These are phyloP conservation scores for Antheraea mylitta DNA, from an alignment of 1,140 invertebrate species.

Conservation along the genomic window DNA sequence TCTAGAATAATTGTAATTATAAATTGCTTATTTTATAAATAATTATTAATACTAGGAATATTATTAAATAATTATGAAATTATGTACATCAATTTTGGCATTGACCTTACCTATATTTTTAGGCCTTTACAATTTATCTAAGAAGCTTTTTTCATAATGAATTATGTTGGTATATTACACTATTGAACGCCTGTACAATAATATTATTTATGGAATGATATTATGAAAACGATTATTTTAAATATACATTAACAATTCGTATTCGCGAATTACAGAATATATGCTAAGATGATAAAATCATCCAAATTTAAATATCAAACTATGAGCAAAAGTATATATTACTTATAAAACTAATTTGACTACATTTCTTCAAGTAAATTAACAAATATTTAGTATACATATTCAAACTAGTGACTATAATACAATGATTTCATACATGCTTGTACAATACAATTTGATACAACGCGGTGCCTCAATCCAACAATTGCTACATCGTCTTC, in stretches of 20 bases:
- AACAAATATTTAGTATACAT: background rate
- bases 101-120: background rate
- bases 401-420: background rate
- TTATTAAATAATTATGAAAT: conserved; percentile 1
- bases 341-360: background rate
- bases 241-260: background rate
- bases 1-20: background rate
- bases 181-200: conserved; percentile 1
- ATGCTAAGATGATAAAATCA: background rate
- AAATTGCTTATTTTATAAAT: background rate
- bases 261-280: background rate
- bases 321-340: background rate
- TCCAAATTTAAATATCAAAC: background rate
- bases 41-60: background rate
- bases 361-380: background rate
- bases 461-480: background rate
- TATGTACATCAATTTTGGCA: conserved; percentile 7
- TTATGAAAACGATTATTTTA: background rate
- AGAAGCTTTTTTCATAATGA: background rate
- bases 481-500: background rate
- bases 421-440: background rate
- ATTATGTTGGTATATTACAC: background rate
- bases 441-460: conserved; percentile 4
- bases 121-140: conserved; percentile 1
- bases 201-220: conserved; percentile 10